Evolutionary conservation across 2,113 vertebrate species (phyloP), one percentile per base, ranked within the genome.

Genomic region (Indicator maculatus): DNA sequence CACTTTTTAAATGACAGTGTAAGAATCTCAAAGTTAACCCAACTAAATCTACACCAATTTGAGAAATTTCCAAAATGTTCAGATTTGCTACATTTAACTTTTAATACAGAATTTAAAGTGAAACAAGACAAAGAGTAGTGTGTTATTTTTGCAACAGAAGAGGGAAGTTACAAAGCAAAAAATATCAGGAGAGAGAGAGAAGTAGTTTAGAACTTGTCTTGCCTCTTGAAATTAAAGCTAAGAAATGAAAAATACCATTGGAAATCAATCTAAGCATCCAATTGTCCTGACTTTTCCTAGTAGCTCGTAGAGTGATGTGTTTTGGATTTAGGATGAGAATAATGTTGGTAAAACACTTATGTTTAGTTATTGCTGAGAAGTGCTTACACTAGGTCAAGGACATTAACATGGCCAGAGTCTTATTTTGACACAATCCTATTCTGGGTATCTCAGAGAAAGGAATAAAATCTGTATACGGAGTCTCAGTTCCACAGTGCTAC

Each of bases 161-260:
- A 8, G 8, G 71, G 19, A 60, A 86, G 41, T 52, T 77, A 61
- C 7, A 69, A 47, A 86, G 53, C 52, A 55, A 77, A 17, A 59
- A 27, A 85, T 67, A 1, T 3, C 47, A 52, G 5, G 4, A 8
- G 1, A 10, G n/a, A 2, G 2, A 5, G 33, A 38, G 26, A 56
- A 58, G 28, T 26, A 33, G 27, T 36, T 87, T 60, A 83, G 33
- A 74, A 61, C 17, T 77, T 28, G 63, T 56, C 33, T 82, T 73
- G 28, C 4, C 6, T 58, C 16, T 24, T 61, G 24, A 50, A 28
- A 39, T 73, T 69, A 44, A 71, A 55, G 16, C 2, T 3, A 80
- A 83, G 23, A 14, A 50, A 38, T 44, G 38, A 59, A n/a, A 76
- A 86, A 27, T 6, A 45, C 6, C 18, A 59, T 7, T 5, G 31